Percentiles rank a stretch among this genome's conserved stretches.
phyloP scores from a whole-genome alignment of 2,113 vertebrate species.

The Collichthys lucidus region DNA sequence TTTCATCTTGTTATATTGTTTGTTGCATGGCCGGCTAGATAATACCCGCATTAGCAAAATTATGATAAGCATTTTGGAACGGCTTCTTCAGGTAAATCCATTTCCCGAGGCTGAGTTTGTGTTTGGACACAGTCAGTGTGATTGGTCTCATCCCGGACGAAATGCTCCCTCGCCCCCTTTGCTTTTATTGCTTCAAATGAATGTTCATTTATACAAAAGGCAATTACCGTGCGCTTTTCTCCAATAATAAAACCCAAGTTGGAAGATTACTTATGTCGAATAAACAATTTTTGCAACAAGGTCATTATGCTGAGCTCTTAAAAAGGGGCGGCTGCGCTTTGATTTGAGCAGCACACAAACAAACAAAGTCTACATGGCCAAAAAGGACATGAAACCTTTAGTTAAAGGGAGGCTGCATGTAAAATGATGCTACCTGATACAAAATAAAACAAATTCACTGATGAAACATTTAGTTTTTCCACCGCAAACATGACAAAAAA shows the following conservation, averaged over 20 bases:
- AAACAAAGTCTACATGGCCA: background rate
- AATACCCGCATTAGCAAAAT: slow-evolving; percentile 7
- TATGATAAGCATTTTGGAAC: slow-evolving; percentile 31
- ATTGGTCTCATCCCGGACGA: slow-evolving; percentile 25
- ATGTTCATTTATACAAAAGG: slow-evolving; percentile 29
- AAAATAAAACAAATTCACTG: background rate
- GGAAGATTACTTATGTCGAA: slow-evolving; percentile 24
- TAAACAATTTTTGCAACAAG: slow-evolving; percentile 22
- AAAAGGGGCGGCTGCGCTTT: background rate
- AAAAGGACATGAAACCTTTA: background rate
- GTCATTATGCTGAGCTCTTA: slow-evolving; percentile 1
- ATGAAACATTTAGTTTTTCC: background rate
- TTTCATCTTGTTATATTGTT: slow-evolving; percentile 36
- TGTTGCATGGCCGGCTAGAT: slow-evolving; percentile 33
- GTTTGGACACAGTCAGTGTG: slow-evolving; percentile 21
- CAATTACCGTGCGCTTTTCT: slow-evolving; percentile 33
- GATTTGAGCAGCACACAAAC: background rate
- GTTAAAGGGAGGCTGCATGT: background rate
- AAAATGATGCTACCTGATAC: background rate
- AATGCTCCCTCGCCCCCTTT: slow-evolving; percentile 27
- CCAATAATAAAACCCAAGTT: slow-evolving; percentile 33
- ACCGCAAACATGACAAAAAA: no score
- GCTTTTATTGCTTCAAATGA: slow-evolving; percentile 38
- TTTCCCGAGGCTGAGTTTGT: slow-evolving; percentile 46
- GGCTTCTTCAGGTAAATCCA: slow-evolving; percentile 38